These are phyloP conservation scores for Entomyzon cyanotis DNA, from an alignment of 2,113 vertebrate genomes.

Conservation along the genomic window DNA sequence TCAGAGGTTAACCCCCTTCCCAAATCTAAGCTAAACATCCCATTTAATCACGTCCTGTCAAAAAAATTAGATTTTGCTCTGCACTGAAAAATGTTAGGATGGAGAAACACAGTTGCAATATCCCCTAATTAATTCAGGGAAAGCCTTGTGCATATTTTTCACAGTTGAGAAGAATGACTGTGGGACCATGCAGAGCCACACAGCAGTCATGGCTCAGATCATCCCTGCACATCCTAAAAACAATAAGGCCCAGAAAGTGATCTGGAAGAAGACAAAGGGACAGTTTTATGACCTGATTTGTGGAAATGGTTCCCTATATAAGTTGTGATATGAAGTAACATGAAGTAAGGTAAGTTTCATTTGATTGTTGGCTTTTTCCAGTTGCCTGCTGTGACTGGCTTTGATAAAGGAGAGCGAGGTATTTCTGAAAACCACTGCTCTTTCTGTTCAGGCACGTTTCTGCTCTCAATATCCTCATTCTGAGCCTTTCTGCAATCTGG, in stretches of 20 bases:
- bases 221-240: neutral
- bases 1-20: neutral
- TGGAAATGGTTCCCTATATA: neutral
- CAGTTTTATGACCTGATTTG: neutral
- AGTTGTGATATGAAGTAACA: neutral
- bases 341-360: neutral
- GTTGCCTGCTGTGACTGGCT: neutral
- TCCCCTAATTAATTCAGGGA: neutral
- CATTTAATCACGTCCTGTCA: neutral
- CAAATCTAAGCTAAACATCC: neutral
- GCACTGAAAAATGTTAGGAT: neutral
- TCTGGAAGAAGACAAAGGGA: neutral
- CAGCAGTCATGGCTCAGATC: fast-evolving
- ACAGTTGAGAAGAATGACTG: neutral
- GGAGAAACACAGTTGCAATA: neutral
- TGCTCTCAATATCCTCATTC: neutral
- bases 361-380: neutral
- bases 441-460: neutral
- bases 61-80: neutral
- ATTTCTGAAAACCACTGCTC: neutral
- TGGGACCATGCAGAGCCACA: neutral
- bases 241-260: neutral
- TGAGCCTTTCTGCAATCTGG: fast-evolving
- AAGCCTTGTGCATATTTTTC: neutral
- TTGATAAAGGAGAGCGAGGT: neutral